Evolutionary conservation across 2,888 invertebrate species (phyloP), one percentile per base, ranked within the genome.

Genomic region (Callyntrura sp.): DNA sequence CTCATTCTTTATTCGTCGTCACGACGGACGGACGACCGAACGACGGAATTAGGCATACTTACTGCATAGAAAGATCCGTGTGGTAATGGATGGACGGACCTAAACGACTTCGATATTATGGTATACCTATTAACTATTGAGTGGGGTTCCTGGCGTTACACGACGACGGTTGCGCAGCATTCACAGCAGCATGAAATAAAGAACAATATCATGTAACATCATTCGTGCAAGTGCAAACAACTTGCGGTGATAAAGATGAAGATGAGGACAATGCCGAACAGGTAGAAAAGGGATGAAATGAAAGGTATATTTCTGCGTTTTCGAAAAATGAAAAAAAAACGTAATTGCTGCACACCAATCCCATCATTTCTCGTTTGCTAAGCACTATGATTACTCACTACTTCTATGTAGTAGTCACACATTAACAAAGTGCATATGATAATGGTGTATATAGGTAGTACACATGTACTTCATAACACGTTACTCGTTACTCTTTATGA

Each of bases 321-420:
- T 23, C 11, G 45, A 48, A n/a, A 4, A 23, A 23, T 20, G 35
- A 76, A 76, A 35, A 35, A 35, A 35, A 35, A 55, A 57, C 55
- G 17, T 78, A 78, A 78, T 78, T 57, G 78, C 55, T 78, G 57
- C 78, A 78, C 78, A 78, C 57, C 78, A 28, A 78, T 78, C 55
- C 78, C 57, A 78, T 78, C 55, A 78, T 78, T 57, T 78, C 78
- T 57, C 20, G 25, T 9, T 35, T 57, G 57, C 57, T 55, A 78
- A 78, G 57, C 78, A 78, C 78, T 78, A 78, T 78, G n/a, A 78
- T 78, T 78, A 78, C 78, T 78, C 78, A 78, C 78, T 55, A 76
- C 76, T 76, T 76, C 76, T 76, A 51, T 76, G 76, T 76, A 76
- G 76, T 11, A 76, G 76, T 76, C 76, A 51, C 76, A 76, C 51